Conservation (phyloP, 2,888 invertebrate genomes). For the Cynaeus angustus region DNA sequence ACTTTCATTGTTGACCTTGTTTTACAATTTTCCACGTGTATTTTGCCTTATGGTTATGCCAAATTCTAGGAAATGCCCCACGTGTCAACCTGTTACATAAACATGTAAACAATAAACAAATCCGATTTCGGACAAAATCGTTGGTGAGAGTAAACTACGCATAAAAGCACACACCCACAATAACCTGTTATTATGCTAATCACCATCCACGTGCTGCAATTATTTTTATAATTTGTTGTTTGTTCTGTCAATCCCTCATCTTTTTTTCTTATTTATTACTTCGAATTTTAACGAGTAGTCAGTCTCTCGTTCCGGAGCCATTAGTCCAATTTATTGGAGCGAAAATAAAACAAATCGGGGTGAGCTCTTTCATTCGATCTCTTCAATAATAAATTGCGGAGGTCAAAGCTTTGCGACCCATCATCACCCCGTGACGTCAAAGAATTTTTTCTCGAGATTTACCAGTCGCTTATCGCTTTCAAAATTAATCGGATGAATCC, state of each 20-base stretch:
- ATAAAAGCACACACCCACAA: slow-evolving; percentile 11
- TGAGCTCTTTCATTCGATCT: slow-evolving; percentile 29
- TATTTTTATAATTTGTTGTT: slow-evolving; percentile 8
- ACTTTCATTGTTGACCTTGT: no score
- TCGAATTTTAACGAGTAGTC: slow-evolving; percentile 11
- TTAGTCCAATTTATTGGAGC: slow-evolving; percentile 34
- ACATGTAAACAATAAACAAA: slow-evolving; percentile 14
- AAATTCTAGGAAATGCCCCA: slow-evolving; percentile 5
- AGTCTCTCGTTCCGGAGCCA: slow-evolving; percentile 5
- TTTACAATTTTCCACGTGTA: no score
- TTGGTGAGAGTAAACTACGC: background rate
- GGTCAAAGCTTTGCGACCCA: slow-evolving; percentile 39
- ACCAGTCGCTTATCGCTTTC: slow-evolving; percentile 24
- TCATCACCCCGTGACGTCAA: slow-evolving; percentile 43
- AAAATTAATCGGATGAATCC: slow-evolving; percentile 43
- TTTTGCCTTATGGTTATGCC: background rate
- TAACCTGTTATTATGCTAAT: slow-evolving; percentile 22
- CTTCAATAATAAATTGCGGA: slow-evolving; percentile 38
- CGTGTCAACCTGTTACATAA: slow-evolving; percentile 8
- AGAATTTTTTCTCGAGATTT: slow-evolving; percentile 26
- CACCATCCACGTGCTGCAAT: slow-evolving; percentile 12
- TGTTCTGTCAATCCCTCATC: background rate
- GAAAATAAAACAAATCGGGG: slow-evolving; percentile 21
- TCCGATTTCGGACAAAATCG: slow-evolving; percentile 5
- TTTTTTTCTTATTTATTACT: slow-evolving; percentile 16